Evolutionary conservation across 2,797 vertebrate genomes (phyloP).

Genomic region (Schizothorax lantsangensis): DNA sequence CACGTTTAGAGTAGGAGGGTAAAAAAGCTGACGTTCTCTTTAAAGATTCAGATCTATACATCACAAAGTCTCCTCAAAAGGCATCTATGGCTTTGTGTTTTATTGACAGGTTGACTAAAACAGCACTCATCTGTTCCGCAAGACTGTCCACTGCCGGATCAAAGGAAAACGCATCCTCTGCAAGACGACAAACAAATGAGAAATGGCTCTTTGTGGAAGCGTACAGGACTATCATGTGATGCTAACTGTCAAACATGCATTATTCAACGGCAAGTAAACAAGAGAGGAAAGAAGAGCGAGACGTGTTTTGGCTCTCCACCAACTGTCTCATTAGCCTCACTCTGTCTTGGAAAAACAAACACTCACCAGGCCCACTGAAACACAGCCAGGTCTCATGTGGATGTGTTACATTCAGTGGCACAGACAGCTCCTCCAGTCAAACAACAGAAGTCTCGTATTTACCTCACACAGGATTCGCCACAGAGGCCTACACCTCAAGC

Average conservation of each 20-base stretch:
- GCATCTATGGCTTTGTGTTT: constrained; percentile 23
- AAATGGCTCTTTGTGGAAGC: constrained; percentile 38
- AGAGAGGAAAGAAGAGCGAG: constrained; percentile 72
- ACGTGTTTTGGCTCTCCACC: constrained; percentile 74
- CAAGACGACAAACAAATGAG: constrained; percentile 28
- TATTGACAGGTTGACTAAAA: constrained; percentile 29
- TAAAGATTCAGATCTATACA: constrained; percentile 11
- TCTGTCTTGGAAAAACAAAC: constrained; percentile 80
- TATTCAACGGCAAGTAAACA: constrained; percentile 79
- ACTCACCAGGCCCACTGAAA: constrained; percentile 73
- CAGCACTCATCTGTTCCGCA: neutral
- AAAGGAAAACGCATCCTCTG: constrained; percentile 9
- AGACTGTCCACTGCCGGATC: constrained; percentile 15
- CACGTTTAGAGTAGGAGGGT: neutral
- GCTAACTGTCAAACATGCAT: constrained; percentile 75
- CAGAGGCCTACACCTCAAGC: neutral
- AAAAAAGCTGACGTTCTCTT: constrained; percentile 5
- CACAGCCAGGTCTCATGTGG: constrained; percentile 66
- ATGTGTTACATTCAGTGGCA: constrained; percentile 68
- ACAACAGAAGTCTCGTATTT: constrained; percentile 14
- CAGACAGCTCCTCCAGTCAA: constrained; percentile 50
- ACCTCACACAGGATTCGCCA: neutral
- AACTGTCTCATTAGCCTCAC: constrained; percentile 83
- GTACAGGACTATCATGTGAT: constrained; percentile 59
- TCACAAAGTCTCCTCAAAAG: constrained; percentile 2